phyloP scores from a whole-genome alignment of 2,888 invertebrate genomes.

The Reticulitermes lucifugus region DNA sequence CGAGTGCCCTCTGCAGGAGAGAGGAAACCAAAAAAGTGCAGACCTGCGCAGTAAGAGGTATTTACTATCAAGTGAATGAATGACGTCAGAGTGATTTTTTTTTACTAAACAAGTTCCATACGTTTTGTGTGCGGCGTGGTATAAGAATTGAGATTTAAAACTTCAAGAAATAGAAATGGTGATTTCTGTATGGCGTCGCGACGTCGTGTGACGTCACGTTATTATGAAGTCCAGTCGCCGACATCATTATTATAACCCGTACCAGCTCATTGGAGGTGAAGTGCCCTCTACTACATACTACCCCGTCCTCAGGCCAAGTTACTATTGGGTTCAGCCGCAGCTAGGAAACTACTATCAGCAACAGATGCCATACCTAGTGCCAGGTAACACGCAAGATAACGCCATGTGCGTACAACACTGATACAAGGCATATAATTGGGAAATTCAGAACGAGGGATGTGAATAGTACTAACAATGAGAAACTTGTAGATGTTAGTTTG shows the following conservation, averaged over 20 bases:
- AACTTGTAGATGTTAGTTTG: too few species aligned
- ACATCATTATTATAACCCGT: slow-evolving; percentile 51
- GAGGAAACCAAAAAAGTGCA: neutral
- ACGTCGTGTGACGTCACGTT: slow-evolving; percentile 45
- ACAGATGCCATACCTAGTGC: slow-evolving; percentile 73
- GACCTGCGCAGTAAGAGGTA: slow-evolving; percentile 5
- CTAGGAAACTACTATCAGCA: slow-evolving; percentile 49
- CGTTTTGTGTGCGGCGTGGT: neutral
- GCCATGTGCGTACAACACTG: too few species aligned
- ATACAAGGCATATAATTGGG: too few species aligned
- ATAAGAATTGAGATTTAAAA: neutral
- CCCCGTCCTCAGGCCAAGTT: slow-evolving; percentile 48
- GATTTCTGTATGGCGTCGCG: slow-evolving; percentile 49
- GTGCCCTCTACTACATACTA: slow-evolving; percentile 46
- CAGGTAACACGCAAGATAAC: slow-evolving; percentile 70
- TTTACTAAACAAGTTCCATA: neutral
- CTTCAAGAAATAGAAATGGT: slow-evolving; percentile 34
- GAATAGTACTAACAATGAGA: too few species aligned
- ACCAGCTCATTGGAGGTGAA: slow-evolving; percentile 50
- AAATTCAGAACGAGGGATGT: too few species aligned
- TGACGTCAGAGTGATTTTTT: slow-evolving; percentile 5
- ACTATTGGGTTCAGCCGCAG: slow-evolving; percentile 46
- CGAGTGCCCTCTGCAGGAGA: slow-evolving; percentile 2
- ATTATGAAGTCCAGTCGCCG: slow-evolving; percentile 52
- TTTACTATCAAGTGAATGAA: slow-evolving; percentile 17